phyloP scores from a whole-genome alignment of 2,113 vertebrate species.

The Triplophysa rosa region DNA sequence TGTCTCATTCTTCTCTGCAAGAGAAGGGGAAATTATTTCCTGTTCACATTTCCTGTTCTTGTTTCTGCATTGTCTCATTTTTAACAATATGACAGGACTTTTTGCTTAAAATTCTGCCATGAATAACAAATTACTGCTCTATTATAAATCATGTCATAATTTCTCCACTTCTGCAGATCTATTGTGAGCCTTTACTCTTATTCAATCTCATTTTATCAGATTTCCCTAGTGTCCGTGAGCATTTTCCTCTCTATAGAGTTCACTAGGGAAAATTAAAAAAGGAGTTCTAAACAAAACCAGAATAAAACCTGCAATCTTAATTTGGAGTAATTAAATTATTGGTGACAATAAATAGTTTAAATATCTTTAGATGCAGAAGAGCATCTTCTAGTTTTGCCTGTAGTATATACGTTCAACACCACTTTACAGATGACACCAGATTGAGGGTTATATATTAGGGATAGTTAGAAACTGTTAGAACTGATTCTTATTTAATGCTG shows the following conservation, averaged over 20 bases:
- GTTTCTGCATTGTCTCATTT: slow-evolving; percentile 24
- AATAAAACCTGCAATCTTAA: too few species aligned
- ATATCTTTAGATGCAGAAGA: too few species aligned
- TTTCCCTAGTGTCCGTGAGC: not conserved
- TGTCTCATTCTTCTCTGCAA: slow-evolving; percentile 4
- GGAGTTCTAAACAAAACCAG: too few species aligned
- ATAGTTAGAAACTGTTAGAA: too few species aligned
- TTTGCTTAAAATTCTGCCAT: slow-evolving; percentile 14
- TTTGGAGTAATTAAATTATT: not conserved
- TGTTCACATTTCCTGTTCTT: slow-evolving; percentile 17
- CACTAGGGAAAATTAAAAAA: too few species aligned
- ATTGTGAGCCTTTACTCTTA: too few species aligned
- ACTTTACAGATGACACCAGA: slow-evolving; percentile 2
- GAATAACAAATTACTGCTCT: slow-evolving; percentile 6
- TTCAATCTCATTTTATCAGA: not conserved
- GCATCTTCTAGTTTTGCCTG: too few species aligned
- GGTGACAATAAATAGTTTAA: too few species aligned
- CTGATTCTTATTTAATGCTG: slow-evolving; percentile 14
- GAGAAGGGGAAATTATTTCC: not conserved
- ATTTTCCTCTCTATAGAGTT: slow-evolving; percentile 7
- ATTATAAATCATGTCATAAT: slow-evolving; percentile 22
- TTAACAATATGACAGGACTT: slow-evolving; percentile 19
- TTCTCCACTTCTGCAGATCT: slow-evolving; percentile 23
- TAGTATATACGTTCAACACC: not conserved
- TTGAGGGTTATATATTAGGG: slow-evolving; percentile 1